phyloP scores from a whole-genome alignment of 2,888 invertebrate species.

The Acronicta alni region DNA sequence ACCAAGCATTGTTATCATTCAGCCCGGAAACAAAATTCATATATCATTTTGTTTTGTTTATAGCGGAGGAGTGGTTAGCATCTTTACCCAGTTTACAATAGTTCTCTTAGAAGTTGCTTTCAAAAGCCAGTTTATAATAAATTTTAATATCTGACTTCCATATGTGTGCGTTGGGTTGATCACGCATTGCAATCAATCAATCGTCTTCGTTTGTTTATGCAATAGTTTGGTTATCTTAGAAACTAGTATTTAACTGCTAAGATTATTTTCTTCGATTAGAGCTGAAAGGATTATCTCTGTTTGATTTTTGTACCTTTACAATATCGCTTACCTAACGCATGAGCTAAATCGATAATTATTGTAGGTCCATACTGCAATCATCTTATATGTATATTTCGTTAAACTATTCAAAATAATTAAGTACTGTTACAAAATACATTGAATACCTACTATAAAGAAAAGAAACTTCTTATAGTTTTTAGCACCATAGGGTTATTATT shows the following conservation, averaged over 20 bases:
- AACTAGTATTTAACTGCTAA: conserved; percentile 17
- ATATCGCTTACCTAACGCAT: conserved; percentile 3
- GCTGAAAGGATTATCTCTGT: not conserved
- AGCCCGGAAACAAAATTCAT: conserved; percentile 18
- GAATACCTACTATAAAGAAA: not conserved
- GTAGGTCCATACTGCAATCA: too few relatives aligned
- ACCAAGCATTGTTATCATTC: conserved; percentile 11
- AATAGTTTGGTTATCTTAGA: conserved; percentile 30
- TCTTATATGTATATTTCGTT: too few relatives aligned
- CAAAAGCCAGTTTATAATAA: conserved; percentile 20
- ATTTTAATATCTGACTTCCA: conserved; percentile 28
- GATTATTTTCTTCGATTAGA: conserved; percentile 20
- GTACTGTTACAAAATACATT: not conserved
- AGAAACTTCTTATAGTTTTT: not conserved
- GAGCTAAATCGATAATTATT: not conserved
- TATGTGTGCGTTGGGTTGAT: conserved; percentile 26
- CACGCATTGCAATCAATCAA: conserved; percentile 67
- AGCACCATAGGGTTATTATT: too few relatives aligned
- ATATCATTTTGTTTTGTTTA: conserved; percentile 20
- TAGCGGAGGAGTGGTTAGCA: conserved; percentile 10
- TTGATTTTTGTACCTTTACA: not conserved
- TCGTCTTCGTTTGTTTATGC: conserved; percentile 66
- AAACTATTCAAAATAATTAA: not conserved
- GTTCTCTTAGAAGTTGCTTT: conserved; percentile 19
- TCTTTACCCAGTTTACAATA: conserved; percentile 22